Conservation (phyloP, 2,888 invertebrate species). For the Leptothorax acervorum region DNA sequence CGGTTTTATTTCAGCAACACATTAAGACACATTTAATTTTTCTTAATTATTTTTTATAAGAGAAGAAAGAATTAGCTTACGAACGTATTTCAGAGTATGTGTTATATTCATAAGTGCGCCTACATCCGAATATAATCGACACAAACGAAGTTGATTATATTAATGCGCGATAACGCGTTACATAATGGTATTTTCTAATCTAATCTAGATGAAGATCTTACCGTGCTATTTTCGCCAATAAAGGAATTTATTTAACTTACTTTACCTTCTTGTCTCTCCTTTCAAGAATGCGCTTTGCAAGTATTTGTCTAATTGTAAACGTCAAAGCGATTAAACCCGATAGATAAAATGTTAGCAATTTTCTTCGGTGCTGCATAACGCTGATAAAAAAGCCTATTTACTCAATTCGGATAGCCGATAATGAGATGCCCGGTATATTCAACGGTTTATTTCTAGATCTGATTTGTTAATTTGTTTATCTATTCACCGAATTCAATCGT, state of each 20-base stretch:
- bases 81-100: neutral
- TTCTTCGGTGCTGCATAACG: slow-evolving; percentile 18
- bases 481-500: neutral
- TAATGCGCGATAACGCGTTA: slow-evolving; percentile 30
- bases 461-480: slow-evolving; percentile 2
- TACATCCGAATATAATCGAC: neutral
- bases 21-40: neutral
- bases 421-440: neutral
- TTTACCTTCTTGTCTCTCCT: neutral
- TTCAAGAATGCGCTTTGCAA: slow-evolving; percentile 21
- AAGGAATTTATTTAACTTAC: neutral
- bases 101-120: neutral
- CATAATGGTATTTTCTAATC: slow-evolving; percentile 27
- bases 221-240: slow-evolving; percentile 16
- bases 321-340: slow-evolving; percentile 10
- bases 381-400: slow-evolving; percentile 60
- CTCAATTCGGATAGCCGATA: slow-evolving; percentile 16
- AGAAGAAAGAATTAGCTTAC: neutral
- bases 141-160: neutral
- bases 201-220: slow-evolving; percentile 26
- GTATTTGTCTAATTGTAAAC: slow-evolving; percentile 23
- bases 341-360: slow-evolving; percentile 64
- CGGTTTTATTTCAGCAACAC: neutral
- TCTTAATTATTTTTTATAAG: no score
- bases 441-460: neutral